Conservation (phyloP, 2,797 vertebrate genomes). For the Acrossocheilus wenchowensis region DNA sequence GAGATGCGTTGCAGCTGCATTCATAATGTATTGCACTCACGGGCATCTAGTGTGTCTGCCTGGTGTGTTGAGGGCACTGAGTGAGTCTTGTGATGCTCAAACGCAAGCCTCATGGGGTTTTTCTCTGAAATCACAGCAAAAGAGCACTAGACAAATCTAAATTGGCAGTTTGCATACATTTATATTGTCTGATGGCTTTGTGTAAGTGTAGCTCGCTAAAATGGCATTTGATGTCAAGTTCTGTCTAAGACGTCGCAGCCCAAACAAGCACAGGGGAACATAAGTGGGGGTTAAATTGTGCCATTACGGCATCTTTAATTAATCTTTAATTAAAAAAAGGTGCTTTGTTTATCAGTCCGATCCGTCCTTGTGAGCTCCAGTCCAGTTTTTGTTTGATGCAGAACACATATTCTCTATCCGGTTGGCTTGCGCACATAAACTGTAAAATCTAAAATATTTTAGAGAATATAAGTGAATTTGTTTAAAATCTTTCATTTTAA, state of each 20-base stretch:
- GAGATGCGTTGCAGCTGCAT: slow-evolving; percentile 51
- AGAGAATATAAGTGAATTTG: not conserved
- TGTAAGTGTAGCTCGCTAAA: slow-evolving; percentile 15
- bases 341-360: not conserved
- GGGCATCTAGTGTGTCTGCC: slow-evolving; percentile 42
- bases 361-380: not conserved
- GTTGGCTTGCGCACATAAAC: not conserved
- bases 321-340: not conserved
- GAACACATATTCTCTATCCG: not conserved
- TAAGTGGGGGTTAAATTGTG: slow-evolving; percentile 14
- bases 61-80: slow-evolving; percentile 26
- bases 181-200: slow-evolving; percentile 38
- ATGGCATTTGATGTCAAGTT: slow-evolving; percentile 11
- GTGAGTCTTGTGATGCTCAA: slow-evolving; percentile 29
- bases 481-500: not conserved
- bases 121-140: slow-evolving; percentile 50
- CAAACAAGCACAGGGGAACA: slow-evolving; percentile 15
- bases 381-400: not conserved
- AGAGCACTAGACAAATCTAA: slow-evolving; percentile 48
- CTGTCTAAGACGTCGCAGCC: not conserved
- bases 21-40: slow-evolving; percentile 54
- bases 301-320: slow-evolving; percentile 24
- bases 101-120: slow-evolving; percentile 41
- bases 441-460: not conserved
- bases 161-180: slow-evolving; percentile 51